phyloP scores from a whole-genome alignment of 2,113 vertebrate genomes.

The Gymnarchus niloticus region DNA sequence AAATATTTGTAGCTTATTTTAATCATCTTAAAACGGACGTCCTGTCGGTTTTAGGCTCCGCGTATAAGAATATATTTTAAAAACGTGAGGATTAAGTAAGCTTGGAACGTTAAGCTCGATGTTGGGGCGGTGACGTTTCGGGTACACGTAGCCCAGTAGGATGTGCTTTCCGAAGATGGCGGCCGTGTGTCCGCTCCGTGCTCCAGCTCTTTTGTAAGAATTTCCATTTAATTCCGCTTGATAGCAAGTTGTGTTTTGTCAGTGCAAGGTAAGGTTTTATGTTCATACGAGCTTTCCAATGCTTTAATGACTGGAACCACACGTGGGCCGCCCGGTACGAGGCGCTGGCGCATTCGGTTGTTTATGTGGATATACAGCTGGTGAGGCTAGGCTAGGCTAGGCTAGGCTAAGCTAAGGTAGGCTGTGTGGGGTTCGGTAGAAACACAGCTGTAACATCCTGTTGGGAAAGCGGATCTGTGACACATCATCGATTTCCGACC shows the following conservation, averaged over 20 bases:
- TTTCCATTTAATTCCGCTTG: conserved; percentile 32
- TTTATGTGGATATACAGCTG: background rate
- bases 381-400: conserved; percentile 12
- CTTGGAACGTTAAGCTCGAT: background rate
- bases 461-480: conserved; percentile 8
- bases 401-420: background rate
- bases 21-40: background rate
- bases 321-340: background rate
- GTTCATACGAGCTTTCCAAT: background rate
- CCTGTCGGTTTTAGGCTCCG: conserved; percentile 24
- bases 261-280: conserved; percentile 21
- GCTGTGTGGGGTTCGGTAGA: background rate
- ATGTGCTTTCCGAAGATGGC: conserved; percentile 78
- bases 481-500: background rate
- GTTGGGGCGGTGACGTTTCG: conserved; percentile 64
- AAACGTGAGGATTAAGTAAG: conserved; percentile 15
- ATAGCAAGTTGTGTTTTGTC: conserved; percentile 38
- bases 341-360: background rate
- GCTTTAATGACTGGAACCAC: background rate
- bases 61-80: conserved; percentile 16
- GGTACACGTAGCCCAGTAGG: conserved; percentile 84
- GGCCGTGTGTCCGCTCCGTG: conserved; percentile 57
- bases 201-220: conserved; percentile 61
- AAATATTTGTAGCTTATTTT: conserved; percentile 22
- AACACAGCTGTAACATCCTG: background rate